Evolutionary conservation across 2,888 invertebrate species (phyloP).

Genomic region (Galerucella pusilla): DNA sequence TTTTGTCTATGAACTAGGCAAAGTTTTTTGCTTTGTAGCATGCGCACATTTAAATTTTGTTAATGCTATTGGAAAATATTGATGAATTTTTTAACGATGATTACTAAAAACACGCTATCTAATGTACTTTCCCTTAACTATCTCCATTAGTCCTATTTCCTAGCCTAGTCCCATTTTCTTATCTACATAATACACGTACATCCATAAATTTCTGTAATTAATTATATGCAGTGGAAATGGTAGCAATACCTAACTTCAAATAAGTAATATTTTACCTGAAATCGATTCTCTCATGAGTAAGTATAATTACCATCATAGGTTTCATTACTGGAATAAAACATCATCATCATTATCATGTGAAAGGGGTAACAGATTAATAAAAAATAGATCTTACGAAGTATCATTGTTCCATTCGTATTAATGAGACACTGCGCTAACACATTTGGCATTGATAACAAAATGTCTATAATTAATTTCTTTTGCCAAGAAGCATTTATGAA

Average conservation of each 20-base stretch:
- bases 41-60: slow-evolving; percentile 9
- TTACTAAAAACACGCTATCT: background rate
- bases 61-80: background rate
- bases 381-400: background rate
- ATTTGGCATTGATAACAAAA: too few species aligned
- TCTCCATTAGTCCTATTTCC: background rate
- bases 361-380: background rate
- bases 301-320: background rate
- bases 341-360: background rate
- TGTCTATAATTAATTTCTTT: too few species aligned
- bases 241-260: background rate
- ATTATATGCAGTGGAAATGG: background rate
- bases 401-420: too few species aligned
- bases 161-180: background rate
- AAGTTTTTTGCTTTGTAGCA: slow-evolving; percentile 14
- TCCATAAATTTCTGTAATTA: background rate
- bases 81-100: background rate
- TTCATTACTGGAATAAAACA: background rate
- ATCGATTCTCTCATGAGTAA: background rate
- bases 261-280: background rate
- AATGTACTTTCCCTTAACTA: background rate
- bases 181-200: background rate
- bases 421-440: too few species aligned
- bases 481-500: too few species aligned
- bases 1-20: slow-evolving; percentile 11